Evolutionary conservation across 2,888 invertebrate species (phyloP), one percentile per base, ranked within the genome.

Genomic region (Clitarchus hookeri): DNA sequence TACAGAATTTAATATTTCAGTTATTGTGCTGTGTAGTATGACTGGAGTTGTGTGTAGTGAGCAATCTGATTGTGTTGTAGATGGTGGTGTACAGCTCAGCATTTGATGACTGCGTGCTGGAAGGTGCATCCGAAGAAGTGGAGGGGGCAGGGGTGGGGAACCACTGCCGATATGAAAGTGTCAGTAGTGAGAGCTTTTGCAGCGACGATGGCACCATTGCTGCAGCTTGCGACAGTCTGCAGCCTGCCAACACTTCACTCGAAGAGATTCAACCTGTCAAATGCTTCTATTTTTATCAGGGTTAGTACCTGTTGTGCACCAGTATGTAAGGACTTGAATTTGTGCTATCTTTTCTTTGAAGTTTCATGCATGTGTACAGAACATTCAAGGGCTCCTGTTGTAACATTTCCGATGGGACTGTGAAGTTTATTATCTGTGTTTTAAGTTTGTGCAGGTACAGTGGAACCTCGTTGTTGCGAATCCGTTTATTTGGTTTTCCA

Each of bases 231-330:
- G 92, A 92, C 88, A 90, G 91, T 89, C 88, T 92, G 85, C 88
- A 84, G 83, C 87, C 44, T 87, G 87, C 85, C 87, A 87, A 44
- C 44, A 84, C 78, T 54, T 88, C 88, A 80, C 77, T 26, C 86
- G 83, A 87, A 26, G 90, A 78, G 86, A 89, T 85, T 85, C 87
- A 88, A 48, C 89, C 90, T 88, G 91, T 92, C 0, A 95, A 95
- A 92, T 94, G 93, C 90, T 95, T 95, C 91, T 96, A 96, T 90
- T 97, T 97, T 91, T 97, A 97, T 91, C 97, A 97, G 94, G 96
- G 96, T 96, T 92, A 90, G 89, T 88, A 8, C 36, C 36, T 36
- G 36, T 36, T 36, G 36, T 4, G 4, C 36, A 36, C 36, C 36
- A 36, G 36, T 36, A 36, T 36, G 36, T 36, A 36, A 36, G 36